A percentile compares a stretch with the other conserved stretches of the same genome.
phyloP scores from a whole-genome alignment of 2,113 vertebrate species.

The Circaetus cinerascens region DNA sequence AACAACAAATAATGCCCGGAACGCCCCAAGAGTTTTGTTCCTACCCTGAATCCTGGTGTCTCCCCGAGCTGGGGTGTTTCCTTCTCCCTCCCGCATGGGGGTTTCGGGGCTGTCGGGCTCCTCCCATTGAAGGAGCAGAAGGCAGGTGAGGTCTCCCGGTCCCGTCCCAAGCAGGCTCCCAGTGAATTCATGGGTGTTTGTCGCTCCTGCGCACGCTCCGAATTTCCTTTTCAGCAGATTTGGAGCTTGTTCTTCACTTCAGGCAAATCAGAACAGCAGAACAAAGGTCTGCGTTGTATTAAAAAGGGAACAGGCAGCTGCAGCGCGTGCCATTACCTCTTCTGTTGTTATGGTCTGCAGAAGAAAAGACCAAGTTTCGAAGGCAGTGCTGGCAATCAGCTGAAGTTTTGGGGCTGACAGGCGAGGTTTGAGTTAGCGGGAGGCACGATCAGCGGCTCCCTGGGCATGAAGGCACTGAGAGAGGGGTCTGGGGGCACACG shows the following conservation, averaged over 20 bases:
- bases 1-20: background rate
- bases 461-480: accelerated
- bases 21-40: too few species aligned
- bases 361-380: accelerated
- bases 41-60: accelerated
- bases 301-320: too few species aligned
- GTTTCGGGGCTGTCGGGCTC: accelerated
- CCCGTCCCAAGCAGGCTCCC: accelerated
- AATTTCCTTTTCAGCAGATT: accelerated
- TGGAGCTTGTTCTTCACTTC: background rate
- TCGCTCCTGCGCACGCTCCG: accelerated
- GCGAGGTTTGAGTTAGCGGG: background rate
- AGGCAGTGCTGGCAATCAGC: background rate
- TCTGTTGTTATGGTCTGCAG: accelerated
- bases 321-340: accelerated
- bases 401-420: background rate
- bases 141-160: background rate
- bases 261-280: accelerated
- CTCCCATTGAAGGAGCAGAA: background rate
- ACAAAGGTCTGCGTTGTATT: background rate
- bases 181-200: accelerated
- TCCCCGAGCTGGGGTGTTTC: accelerated
- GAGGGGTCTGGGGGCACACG: background rate
- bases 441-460: accelerated
- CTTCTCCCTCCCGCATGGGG: accelerated